phyloP scores from a whole-genome alignment of 2,797 vertebrate species.

The Sebastes kiyomatsui region DNA sequence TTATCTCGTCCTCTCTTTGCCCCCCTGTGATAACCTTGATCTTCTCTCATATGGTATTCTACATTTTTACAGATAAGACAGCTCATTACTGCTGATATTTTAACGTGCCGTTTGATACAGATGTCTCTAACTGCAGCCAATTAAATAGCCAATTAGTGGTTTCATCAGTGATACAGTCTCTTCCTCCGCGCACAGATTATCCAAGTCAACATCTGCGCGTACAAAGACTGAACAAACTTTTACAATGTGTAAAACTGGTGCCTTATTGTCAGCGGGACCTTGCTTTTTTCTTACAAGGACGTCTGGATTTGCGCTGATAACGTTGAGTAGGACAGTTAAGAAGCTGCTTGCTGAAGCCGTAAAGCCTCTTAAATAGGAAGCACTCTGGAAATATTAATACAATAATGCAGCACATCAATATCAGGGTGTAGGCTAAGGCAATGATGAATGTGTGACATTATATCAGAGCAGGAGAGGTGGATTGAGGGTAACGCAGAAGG shows the following conservation, averaged over 20 bases:
- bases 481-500: conserved; percentile 29
- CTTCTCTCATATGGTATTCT: background rate
- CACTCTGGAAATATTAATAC: conserved; percentile 54
- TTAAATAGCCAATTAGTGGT: conserved; percentile 67
- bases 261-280: conserved; percentile 44
- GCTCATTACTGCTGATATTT: conserved; percentile 62
- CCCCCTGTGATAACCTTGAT: conserved; percentile 7
- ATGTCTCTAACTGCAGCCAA: conserved; percentile 57
- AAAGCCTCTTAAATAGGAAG: conserved; percentile 71
- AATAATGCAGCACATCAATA: conserved; percentile 43
- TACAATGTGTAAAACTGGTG: conserved; percentile 1
- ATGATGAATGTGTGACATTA: conserved; percentile 43
- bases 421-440: conserved; percentile 28
- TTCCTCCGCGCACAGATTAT: conserved; percentile 36
- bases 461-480: conserved; percentile 12
- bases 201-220: conserved; percentile 42
- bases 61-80: conserved; percentile 29
- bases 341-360: conserved; percentile 44
- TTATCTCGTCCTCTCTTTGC: background rate
- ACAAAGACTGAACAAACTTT: conserved; percentile 46
- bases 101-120: conserved; percentile 50
- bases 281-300: conserved; percentile 62
- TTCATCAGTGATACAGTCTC: conserved; percentile 39
- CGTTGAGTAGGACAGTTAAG: conserved; percentile 44
- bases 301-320: conserved; percentile 63